Evolutionary conservation across 2,113 vertebrate species (phyloP).

Genomic region (Mesembrinibis cayennensis): DNA sequence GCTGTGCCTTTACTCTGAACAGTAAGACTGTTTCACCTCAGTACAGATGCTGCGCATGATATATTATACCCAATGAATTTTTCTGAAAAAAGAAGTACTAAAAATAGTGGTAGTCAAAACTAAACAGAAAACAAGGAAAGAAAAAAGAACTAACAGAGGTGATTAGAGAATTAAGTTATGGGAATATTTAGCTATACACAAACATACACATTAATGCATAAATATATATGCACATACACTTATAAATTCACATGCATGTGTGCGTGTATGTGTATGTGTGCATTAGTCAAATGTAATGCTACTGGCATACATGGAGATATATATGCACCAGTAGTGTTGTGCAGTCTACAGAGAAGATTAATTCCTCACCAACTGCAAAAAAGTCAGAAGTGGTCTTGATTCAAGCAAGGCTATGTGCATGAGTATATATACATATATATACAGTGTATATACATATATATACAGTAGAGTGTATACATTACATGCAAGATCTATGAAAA

Average conservation of each 20-base stretch:
- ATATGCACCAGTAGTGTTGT: background rate
- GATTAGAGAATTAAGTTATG: background rate
- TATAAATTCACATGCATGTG: background rate
- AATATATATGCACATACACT: background rate
- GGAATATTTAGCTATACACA: background rate
- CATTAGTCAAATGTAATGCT: background rate
- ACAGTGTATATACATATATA: background rate
- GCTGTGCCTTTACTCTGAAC: background rate
- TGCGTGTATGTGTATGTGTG: fast-evolving
- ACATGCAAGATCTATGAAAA: background rate
- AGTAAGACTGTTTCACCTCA: background rate
- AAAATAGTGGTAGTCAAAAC: background rate
- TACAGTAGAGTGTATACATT: background rate
- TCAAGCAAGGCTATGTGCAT: background rate
- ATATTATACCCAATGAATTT: background rate
- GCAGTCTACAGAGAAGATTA: background rate
- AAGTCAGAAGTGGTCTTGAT: background rate
- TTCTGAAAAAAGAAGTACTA: background rate
- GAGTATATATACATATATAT: background rate
- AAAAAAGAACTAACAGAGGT: background rate
- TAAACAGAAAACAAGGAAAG: background rate
- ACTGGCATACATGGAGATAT: background rate
- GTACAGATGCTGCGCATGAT: background rate
- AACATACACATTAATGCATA: background rate
- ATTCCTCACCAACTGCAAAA: background rate